Percentiles rank a stretch among this genome's conserved stretches.
phyloP scores from a whole-genome alignment of 2,888 invertebrate genomes.

The Adelognathus sp. region DNA sequence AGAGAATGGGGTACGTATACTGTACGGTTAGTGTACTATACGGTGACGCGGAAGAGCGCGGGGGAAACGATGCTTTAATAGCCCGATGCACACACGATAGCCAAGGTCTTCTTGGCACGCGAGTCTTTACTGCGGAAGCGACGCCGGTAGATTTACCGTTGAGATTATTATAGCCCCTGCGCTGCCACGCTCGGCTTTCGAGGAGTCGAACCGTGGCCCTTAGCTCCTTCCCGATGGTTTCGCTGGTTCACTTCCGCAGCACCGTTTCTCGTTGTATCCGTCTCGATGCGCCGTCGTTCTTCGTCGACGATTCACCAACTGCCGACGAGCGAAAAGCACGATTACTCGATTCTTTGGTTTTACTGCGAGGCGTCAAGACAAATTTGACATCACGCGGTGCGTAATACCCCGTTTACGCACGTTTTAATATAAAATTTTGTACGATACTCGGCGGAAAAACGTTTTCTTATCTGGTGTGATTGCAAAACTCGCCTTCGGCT shows the following conservation, averaged over 20 bases:
- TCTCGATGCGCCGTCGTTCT: not conserved
- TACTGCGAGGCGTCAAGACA: not conserved
- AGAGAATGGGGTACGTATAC: not conserved
- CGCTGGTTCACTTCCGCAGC: not conserved
- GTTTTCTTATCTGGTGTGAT: too few species aligned
- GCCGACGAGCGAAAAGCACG: not conserved
- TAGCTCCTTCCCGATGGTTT: not conserved
- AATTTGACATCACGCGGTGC: too few species aligned
- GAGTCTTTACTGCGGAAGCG: conserved; percentile 59
- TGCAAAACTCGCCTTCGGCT: too few species aligned
- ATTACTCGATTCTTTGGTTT: not conserved
- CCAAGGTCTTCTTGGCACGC: conserved; percentile 69
- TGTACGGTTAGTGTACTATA: not conserved
- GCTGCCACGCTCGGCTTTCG: conserved; percentile 10
- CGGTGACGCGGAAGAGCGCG: not conserved
- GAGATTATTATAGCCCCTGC: conserved; percentile 33
- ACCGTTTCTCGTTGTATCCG: not conserved
- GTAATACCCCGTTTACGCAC: too few species aligned
- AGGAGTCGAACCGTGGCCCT: conserved; percentile 6
- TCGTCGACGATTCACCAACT: not conserved
- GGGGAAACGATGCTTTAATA: conserved; percentile 64
- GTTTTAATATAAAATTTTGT: too few species aligned
- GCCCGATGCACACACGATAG: conserved; percentile 49
- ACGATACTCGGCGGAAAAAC: too few species aligned
- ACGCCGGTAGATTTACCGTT: conserved; percentile 60